Percentiles rank a stretch among this genome's conserved stretches.
Evolutionary conservation across 2,797 vertebrate species (phyloP).

Genomic region (Acestrorhynchus altus): DNA sequence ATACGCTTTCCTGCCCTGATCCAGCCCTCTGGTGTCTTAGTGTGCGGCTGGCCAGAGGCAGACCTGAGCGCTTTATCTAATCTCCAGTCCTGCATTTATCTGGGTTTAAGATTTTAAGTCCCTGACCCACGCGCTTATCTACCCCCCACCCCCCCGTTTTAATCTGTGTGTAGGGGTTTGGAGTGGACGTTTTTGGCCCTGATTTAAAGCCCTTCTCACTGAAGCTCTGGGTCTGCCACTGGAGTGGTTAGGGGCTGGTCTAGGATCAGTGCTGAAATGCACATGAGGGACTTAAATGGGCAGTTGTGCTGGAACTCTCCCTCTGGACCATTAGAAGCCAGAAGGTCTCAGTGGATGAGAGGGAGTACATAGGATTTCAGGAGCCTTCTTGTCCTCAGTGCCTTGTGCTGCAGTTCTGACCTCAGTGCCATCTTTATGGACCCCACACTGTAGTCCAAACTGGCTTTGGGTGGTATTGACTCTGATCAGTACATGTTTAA

Average conservation of each 20-base stretch:
- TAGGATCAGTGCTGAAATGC: neutral
- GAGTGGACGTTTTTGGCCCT: neutral
- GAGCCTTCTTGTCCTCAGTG: neutral
- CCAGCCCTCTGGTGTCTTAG: neutral
- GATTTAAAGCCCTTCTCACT: neutral
- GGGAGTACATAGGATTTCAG: neutral
- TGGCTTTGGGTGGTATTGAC: too few species aligned
- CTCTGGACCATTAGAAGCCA: neutral
- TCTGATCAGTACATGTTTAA: too few species aligned
- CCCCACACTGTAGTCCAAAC: too few species aligned
- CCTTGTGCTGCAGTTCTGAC: neutral
- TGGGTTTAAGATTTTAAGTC: conserved; percentile 39
- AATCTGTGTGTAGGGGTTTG: conserved; percentile 31
- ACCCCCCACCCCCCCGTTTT: conserved; percentile 18
- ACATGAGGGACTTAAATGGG: neutral
- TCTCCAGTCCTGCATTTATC: conserved; percentile 39
- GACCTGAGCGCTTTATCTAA: conserved; percentile 20
- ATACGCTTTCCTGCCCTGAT: conserved; percentile 7
- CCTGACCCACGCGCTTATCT: conserved; percentile 22
- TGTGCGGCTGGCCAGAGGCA: neutral
- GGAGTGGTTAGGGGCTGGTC: neutral
- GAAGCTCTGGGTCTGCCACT: neutral
- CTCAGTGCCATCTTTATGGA: neutral
- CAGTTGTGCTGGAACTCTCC: neutral
- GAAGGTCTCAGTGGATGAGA: neutral